Evolutionary conservation across 1,140 invertebrate genomes (phyloP), one percentile per base, ranked within the genome.

Genomic region (Rhizoglyphus robini): DNA sequence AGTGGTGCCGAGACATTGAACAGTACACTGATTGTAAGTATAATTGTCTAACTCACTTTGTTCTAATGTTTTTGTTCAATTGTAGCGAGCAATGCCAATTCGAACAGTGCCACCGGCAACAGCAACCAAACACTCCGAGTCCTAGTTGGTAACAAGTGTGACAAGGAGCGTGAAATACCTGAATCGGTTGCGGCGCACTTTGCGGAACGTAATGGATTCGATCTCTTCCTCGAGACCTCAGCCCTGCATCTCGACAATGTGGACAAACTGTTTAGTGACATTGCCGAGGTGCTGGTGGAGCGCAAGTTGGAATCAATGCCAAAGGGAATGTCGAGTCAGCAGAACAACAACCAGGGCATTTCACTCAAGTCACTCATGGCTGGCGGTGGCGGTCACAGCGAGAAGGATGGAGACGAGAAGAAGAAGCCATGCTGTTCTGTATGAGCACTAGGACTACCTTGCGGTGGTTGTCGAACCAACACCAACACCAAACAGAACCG

Each of bases 171-270:
- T 70, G 92, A 96, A 81, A 92, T 97, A 73, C 92, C 92, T 5
- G 84, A 85, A 13, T 85, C 89, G 74, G 89, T 96, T 49, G 93
- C 90, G n/a, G 88, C 94, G 78, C 88, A 95, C 74, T 97, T 96
- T 83, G 90, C 92, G 41, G 86, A 90, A 74, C 82, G 87, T 69
- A 89, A 96, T 75, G 88, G 90, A 70, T 96, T 97, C 91, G 92
- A 93, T 76, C n/a, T 68, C 4, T 94, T 96, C 77, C 83, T 97
- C 74, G 95, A 99, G 81, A 97, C 95, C 29, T 97, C 93, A 32
- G 94, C 95, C 15, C 96, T 97, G 79, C 91, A 96, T 78, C 90
- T 92, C 32, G 90, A 94, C 71, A 97, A 97, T 80, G 94, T 99
- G 31, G 94, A 98, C 77, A 85, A 89, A 77, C 79, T 96, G 61